Conservation (phyloP, 2,888 invertebrate species). For the Calliopum simillimum region DNA sequence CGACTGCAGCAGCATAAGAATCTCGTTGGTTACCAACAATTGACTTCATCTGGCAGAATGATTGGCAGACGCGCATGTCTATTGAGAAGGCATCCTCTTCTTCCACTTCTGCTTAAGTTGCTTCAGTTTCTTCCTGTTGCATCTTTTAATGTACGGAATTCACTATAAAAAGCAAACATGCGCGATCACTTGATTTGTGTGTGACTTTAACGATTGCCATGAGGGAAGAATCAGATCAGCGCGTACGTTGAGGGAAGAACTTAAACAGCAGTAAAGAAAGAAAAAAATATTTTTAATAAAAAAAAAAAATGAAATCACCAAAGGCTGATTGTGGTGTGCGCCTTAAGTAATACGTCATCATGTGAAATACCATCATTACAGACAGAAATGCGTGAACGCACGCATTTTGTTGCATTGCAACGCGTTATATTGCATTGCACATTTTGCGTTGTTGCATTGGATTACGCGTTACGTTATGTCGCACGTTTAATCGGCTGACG, state of each 20-base stretch:
- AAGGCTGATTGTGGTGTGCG: constrained; percentile 15
- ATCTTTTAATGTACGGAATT: neutral
- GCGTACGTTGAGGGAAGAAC: neutral
- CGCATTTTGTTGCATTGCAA: constrained; percentile 37
- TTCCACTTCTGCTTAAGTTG: neutral
- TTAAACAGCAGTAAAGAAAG: constrained; percentile 11
- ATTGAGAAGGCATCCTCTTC: constrained; percentile 28
- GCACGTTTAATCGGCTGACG: constrained; percentile 15
- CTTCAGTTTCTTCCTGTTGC: constrained; percentile 13
- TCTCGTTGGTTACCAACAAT: neutral
- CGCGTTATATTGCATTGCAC: neutral
- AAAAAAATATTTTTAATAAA: constrained; percentile 16
- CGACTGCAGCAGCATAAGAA: neutral
- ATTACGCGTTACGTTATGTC: neutral
- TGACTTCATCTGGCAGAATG: constrained; percentile 57
- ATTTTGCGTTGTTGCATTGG: neutral
- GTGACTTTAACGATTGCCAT: constrained; percentile 39
- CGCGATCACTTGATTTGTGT: constrained; percentile 49
- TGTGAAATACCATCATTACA: constrained; percentile 46
- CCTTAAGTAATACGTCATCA: constrained; percentile 48
- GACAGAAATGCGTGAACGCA: constrained; percentile 48
- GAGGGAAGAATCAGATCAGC: neutral
- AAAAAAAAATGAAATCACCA: constrained; percentile 20
- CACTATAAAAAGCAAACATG: constrained; percentile 30
- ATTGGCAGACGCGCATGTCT: constrained; percentile 55